Base-by-base conservation (phyloP, 1,140 invertebrate genomes). In the Caenorhabditis remanei region DNA sequence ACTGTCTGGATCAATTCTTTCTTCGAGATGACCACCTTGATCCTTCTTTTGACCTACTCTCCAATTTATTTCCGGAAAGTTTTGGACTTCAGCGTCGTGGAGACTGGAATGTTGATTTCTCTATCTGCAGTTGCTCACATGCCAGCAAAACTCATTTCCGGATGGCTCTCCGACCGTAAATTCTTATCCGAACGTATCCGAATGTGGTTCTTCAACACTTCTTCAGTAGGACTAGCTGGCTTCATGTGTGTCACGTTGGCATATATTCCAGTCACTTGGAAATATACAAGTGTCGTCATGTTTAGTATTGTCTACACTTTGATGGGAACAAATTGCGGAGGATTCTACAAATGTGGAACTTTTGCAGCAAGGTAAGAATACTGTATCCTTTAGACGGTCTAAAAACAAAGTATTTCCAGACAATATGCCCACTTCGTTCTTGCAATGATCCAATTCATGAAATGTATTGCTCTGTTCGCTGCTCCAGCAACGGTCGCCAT, bases 331-430 rank as follows among this genome's bases (percentile, higher is more conserved):
- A 91, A 91, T 87, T 87, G 84, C 40, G 90, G 90, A 19, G 90
- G 90, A 41, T 91, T 91, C 71, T 91, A 91, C 79, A 91, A 91
- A 63, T 91, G 90, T 50, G 90, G 86, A 61, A 87, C 90, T 14
- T 85, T 91, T 19, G 88, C 90, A 19, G 86, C 90, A 24, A 48
- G 90, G 90, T 90, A 24, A 65, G 21, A 48, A 0, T 86, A 24
- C 2, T 86, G 3, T 21, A 46, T 0, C 2, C 32, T 32, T 32
- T 1, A 32, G 32, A 32, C 0, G 2, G 32, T 32, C 2, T 32
- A 32, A 32, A 32, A 0, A 32, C 0, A 32, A 32, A 0, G 32
- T 32, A 48, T 19, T 61, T 86, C 43, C 83, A 89, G 87, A 19
- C 85, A 89, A 50, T 88, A 86, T 43, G 87, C 75, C 41, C 86